Evolutionary conservation across 2,888 invertebrate species (phyloP), one percentile per base, ranked within the genome.

Genomic region (Flexamia atlantica): DNA sequence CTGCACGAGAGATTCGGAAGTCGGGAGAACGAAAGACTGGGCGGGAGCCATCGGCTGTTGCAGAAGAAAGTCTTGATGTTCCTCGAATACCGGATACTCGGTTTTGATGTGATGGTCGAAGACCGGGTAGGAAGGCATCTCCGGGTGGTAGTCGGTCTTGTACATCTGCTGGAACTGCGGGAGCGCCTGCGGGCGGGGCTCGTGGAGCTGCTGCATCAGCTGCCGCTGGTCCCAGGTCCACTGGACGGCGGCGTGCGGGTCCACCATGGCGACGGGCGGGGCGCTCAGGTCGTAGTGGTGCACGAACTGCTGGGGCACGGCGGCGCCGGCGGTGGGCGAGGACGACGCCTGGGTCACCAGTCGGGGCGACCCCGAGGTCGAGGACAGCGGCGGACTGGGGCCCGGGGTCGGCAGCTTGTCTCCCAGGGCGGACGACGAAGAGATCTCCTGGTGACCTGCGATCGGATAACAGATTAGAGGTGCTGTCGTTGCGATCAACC

Each of bases 141-240:
- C 70, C 46, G 4, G 60, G 25, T 70, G 70, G 32, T 32, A 70
- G 30, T 30, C 12, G 36, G 14, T 2, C 17, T 17, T 32, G 32
- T 70, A 32, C 70, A 32, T 70, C 30, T 70, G 70, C 32, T 70
- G 70, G 32, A 70, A 70, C 20, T 60, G 60, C 4, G 60, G 60
- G 2, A 60, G 60, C 4, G 23, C 12, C 42, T 74, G 88, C 87
- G 89, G 88, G 88, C 88, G 88, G 86, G 85, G 86, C 17, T 82
- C 81, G 28, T 60, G 46, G n/a, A 81, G 4, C 36, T 36, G 36
- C 36, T 36, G 36, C 36, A 36, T 72, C 76, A 68, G 64, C 30
- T 40, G 74, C 82, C 84, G 80, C 85, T 82, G 86, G 23, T 83
- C 81, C 81, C 64, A 68, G 50, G 64, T 46, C 70, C 70, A 70